phyloP scores from a whole-genome alignment of 2,888 invertebrate species.

The Eretmocerus hayati region DNA sequence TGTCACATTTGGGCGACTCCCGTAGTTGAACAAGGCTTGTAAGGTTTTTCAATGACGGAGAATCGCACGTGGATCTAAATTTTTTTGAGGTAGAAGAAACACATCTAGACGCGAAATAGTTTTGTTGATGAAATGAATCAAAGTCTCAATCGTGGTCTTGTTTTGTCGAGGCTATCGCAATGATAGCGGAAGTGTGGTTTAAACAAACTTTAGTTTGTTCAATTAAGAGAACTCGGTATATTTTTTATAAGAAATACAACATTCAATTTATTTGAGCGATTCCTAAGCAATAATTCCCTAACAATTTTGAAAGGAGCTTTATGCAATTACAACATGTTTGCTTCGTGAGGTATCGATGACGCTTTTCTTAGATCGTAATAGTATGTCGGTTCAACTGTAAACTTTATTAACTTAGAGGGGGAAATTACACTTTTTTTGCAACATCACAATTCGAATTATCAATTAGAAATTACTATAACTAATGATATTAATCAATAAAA shows the following conservation, averaged over 20 bases:
- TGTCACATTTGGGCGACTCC: too few species aligned
- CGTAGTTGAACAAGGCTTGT: too few species aligned
- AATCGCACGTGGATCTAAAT: too few species aligned
- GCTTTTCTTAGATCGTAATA: slow-evolving; percentile 17
- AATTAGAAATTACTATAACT: too few species aligned
- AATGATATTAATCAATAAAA: slow-evolving; percentile 44
- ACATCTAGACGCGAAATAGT: too few species aligned
- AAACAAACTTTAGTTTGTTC: background rate
- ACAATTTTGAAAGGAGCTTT: slow-evolving; percentile 39
- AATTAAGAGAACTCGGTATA: too few species aligned
- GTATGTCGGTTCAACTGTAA: slow-evolving; percentile 39
- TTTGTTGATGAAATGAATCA: too few species aligned
- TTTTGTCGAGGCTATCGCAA: too few species aligned
- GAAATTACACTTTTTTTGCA: slow-evolving; percentile 40
- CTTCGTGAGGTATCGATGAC: slow-evolving; percentile 13
- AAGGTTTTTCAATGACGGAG: too few species aligned
- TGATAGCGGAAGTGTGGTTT: background rate
- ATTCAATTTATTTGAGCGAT: slow-evolving; percentile 44
- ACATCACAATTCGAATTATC: slow-evolving; percentile 46
- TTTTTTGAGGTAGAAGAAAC: too few species aligned
- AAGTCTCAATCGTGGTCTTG: too few species aligned
- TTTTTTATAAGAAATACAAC: slow-evolving; percentile 43
- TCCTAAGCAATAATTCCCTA: slow-evolving; percentile 44
- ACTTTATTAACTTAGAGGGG: slow-evolving; percentile 41
- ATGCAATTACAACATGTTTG: slow-evolving; percentile 24